Evolutionary conservation across 2,888 invertebrate genomes (phyloP), one percentile per base, ranked within the genome.

Genomic region (Lordiphosa andalusiaca): DNA sequence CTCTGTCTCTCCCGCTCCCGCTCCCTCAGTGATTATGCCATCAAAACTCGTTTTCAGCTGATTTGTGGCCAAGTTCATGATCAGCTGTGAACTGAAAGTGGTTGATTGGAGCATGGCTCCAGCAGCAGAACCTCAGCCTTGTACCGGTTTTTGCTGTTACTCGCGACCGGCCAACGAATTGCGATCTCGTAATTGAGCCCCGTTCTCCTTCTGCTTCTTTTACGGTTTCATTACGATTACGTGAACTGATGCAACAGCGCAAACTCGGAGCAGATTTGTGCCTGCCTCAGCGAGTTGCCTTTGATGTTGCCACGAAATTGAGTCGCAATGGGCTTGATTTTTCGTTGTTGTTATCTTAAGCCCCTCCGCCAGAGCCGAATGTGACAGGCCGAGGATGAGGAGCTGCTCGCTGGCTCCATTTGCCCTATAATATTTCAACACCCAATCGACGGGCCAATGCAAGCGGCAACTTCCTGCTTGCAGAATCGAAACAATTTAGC

Each of bases 11-110:
- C 55, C 56, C 64, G 64, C 55, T 55, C 55, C 56, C 65, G 55
- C 55, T 64, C 49, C 55, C 56, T 55, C 71, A 61, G 76, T 80
- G 80, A 83, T 77, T 83, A 77, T 77, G 77, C 77, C 84, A 77
- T 75, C 65, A 75, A 80, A 80, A 80, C 80, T 80, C 71, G 85
- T 81, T 81, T 84, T 82, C 78, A 84, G 73, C 80, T 76, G 78
- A 50, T 74, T 61, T 49, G 42, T 39, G 55, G 48, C 68, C 73
- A 85, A 81, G 81, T 81, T 81, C 81, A 81, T 71, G 81, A 81
- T 81, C 81, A 81, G 81, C 81, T 81, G 81, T 80, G 81, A 83
- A 83, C 81, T 78, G 83, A 83, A 80, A 80, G 85, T 83, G 81
- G 81, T 84, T 67, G 84, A 81, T 84, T 66, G 83, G 65, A 68